Evolutionary conservation across 2,797 vertebrate genomes (phyloP).

Genomic region (Lepus townsendii): DNA sequence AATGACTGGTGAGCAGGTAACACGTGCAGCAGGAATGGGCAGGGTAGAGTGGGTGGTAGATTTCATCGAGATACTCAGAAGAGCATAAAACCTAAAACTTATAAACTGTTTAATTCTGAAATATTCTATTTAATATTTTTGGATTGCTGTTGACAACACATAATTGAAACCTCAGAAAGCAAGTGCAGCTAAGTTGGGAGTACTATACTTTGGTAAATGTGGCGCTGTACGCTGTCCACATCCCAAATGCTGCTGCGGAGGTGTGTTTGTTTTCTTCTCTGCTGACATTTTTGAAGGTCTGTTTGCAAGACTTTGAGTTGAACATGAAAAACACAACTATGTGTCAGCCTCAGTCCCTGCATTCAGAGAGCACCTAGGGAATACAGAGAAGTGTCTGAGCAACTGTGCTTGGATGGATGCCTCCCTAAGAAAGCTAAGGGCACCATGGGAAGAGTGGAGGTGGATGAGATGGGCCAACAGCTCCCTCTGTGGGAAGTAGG

Average conservation of each 20-base stretch:
- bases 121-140: not conserved
- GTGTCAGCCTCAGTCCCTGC: not conserved
- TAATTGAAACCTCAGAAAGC: not conserved
- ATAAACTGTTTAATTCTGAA: not conserved
- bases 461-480: not conserved
- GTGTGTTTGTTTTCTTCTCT: not conserved
- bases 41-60: too few species aligned
- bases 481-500: not conserved
- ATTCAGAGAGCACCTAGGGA: not conserved
- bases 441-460: not conserved
- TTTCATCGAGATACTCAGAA: not conserved
- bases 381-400: not conserved
- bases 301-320: not conserved
- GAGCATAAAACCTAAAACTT: not conserved
- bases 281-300: not conserved
- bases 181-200: not conserved
- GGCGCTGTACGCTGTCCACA: not conserved
- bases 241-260: not conserved
- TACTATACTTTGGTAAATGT: not conserved
- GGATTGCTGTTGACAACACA: not conserved
- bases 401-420: not conserved
- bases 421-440: not conserved
- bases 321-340: not conserved
- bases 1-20: not conserved
- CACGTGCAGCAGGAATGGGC: not conserved